Evolutionary conservation across 2,113 vertebrate genomes (phyloP).

Genomic region (Phrynosoma platyrhinos): DNA sequence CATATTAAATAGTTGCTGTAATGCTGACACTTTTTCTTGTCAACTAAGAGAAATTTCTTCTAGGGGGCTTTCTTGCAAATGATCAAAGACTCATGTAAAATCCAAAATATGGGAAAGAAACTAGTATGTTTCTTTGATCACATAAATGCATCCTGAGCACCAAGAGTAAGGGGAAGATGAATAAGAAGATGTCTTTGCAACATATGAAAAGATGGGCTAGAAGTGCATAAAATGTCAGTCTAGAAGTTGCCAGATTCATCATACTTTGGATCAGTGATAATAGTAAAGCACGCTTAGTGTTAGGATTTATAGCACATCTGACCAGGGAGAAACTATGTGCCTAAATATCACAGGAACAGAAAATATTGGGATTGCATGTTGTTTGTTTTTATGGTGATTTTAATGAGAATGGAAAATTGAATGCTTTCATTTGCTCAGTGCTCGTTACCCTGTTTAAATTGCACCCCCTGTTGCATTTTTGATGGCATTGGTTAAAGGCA

Average conservation of each 20-base stretch:
- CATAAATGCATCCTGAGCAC: neutral
- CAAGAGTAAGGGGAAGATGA: neutral
- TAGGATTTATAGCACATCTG: neutral
- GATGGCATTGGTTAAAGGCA: constrained; percentile 14
- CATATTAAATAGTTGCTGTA: neutral
- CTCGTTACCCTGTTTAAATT: constrained; percentile 13
- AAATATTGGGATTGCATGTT: neutral
- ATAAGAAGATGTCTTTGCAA: neutral
- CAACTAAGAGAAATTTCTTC: neutral
- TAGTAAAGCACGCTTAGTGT: constrained; percentile 33
- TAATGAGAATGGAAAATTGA: constrained; percentile 28
- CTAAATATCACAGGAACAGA: neutral
- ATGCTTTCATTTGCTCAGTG: constrained; percentile 11
- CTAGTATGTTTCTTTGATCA: neutral
- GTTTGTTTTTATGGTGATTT: constrained; percentile 10
- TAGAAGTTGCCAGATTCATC: constrained; percentile 19
- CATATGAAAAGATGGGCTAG: neutral
- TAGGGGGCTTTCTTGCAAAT: neutral
- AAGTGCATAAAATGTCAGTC: constrained; percentile 8
- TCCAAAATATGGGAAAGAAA: constrained; percentile 2
- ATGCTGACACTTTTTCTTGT: neutral
- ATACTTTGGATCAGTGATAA: constrained; percentile 9
- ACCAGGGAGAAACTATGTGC: neutral
- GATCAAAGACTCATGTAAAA: neutral
- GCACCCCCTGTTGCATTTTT: constrained; percentile 13